Percentiles rank a stretch among this genome's conserved stretches.
These are phyloP conservation scores for Xanthia icteritia DNA, from an alignment of 2,888 invertebrate genomes.

Conservation along the genomic window DNA sequence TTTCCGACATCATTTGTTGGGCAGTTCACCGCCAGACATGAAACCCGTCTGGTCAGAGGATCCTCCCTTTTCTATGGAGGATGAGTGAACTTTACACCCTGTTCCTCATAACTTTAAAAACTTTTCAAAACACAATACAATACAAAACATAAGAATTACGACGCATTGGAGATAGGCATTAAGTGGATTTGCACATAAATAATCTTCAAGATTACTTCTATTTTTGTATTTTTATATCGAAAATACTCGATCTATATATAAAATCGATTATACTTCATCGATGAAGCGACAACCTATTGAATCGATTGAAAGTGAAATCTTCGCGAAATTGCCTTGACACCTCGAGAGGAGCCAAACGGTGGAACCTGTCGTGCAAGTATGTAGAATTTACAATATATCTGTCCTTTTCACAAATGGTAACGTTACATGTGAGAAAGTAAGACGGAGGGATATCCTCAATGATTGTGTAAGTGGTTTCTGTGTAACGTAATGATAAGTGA, in stretches of 20 bases:
- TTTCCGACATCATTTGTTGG: too few relatives aligned
- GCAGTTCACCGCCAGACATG: too few relatives aligned
- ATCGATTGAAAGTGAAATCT: constrained; percentile 57
- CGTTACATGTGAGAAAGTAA: constrained; percentile 8
- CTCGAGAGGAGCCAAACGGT: constrained; percentile 16
- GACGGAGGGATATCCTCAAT: constrained; percentile 20
- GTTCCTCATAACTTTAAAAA: not conserved
- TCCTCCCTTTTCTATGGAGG: too few relatives aligned
- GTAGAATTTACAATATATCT: constrained; percentile 22
- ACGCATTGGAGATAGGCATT: constrained; percentile 23
- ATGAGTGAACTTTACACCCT: too few relatives aligned
- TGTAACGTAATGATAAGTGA: constrained; percentile 9
- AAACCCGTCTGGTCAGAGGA: too few relatives aligned
- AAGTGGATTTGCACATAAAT: constrained; percentile 23
- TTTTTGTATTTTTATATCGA: not conserved
- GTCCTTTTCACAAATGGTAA: constrained; percentile 20
- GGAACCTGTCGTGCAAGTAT: constrained; percentile 39
- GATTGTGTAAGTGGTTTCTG: constrained; percentile 21
- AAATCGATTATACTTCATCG: constrained; percentile 25
- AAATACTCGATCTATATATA: not conserved
- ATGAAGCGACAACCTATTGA: constrained; percentile 18
- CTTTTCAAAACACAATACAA: constrained; percentile 9
- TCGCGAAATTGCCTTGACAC: constrained; percentile 50
- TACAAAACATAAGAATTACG: not conserved
- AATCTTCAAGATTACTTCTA: constrained; percentile 38